phyloP scores from a whole-genome alignment of 2,888 invertebrate genomes.

The Drosophila neotestacea region DNA sequence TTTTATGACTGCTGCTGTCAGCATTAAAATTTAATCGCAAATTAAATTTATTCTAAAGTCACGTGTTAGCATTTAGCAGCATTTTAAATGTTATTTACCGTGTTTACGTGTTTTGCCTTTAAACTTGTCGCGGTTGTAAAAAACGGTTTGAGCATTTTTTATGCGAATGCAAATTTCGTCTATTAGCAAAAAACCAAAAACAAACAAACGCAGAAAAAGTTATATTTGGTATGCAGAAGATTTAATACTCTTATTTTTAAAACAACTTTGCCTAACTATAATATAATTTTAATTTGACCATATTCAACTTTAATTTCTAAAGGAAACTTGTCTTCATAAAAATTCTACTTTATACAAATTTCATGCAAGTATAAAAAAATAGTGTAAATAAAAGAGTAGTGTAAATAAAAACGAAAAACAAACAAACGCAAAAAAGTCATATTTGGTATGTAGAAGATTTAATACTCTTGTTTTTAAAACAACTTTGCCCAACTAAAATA shows the following conservation, averaged over 20 bases:
- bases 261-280: neutral
- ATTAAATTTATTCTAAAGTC: conserved; percentile 30
- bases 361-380: neutral
- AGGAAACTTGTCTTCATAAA: neutral
- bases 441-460: neutral
- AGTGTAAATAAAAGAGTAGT: conserved; percentile 6
- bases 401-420: neutral
- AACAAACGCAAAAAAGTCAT: neutral
- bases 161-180: conserved; percentile 7
- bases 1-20: conserved; percentile 44
- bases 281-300: no score
- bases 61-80: conserved; percentile 48
- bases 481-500: neutral
- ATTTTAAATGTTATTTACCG: conserved; percentile 43
- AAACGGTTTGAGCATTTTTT: conserved; percentile 7
- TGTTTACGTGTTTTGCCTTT: conserved; percentile 45
- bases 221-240: neutral
- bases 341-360: no score
- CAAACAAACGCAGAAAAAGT: neutral
- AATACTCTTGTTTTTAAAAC: neutral
- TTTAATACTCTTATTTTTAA: neutral
- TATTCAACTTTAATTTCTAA: no score
- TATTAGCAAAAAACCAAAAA: neutral
- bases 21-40: conserved; percentile 35
- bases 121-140: conserved; percentile 11